These are phyloP conservation scores for Physeter macrocephalus DNA, from an alignment of 2,113 vertebrate species.

Conservation along the genomic window DNA sequence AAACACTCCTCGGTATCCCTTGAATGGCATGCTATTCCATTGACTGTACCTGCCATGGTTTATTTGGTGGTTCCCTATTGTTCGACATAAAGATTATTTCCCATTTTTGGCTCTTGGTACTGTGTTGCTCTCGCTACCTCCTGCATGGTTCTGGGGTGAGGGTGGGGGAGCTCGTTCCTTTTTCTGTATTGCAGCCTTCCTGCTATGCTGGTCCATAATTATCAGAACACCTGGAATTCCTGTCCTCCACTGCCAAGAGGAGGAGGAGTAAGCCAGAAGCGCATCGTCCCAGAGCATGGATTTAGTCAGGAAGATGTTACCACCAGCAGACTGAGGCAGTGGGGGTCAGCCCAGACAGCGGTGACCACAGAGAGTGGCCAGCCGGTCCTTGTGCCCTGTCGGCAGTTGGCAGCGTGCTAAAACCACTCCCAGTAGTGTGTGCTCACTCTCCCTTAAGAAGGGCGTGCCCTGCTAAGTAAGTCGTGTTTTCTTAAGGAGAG, in stretches of 20 bases:
- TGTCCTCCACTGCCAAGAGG: not conserved
- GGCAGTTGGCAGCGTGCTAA: not conserved
- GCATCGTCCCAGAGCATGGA: too few relatives aligned
- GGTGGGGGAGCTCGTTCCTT: not conserved
- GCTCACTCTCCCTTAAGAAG: not conserved
- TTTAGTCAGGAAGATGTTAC: not conserved
- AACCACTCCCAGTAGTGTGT: not conserved
- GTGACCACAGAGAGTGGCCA: too few relatives aligned
- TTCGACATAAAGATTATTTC: not conserved
- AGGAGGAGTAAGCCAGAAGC: not conserved
- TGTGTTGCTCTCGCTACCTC: not conserved
- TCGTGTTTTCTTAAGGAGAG: not conserved
- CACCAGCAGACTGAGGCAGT: not conserved
- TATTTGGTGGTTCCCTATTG: not conserved
- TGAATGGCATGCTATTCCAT: not conserved
- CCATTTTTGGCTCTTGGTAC: not conserved
- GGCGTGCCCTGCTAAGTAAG: not conserved
- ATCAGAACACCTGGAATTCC: not conserved
- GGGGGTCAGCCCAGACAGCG: not conserved
- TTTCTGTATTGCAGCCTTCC: not conserved
- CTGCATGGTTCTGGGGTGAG: not conserved
- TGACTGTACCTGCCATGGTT: not conserved
- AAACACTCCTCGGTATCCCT: too few relatives aligned
- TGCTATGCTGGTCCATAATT: not conserved
- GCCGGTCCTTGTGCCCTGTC: rapidly evolving